phyloP scores from a whole-genome alignment of 2,113 vertebrate species.

The Prinia subflava region DNA sequence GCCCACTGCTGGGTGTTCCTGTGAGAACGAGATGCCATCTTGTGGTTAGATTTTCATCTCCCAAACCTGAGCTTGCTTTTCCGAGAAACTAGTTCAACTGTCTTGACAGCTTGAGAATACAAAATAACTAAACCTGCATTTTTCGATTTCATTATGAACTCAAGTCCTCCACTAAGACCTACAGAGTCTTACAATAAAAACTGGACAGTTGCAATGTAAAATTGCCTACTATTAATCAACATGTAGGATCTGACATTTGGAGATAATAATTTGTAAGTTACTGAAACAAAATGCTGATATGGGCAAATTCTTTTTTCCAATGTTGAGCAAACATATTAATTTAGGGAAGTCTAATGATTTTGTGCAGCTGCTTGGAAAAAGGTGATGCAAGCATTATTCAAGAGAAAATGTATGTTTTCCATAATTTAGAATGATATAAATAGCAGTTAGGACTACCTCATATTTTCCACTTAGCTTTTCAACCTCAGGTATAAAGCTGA shows the following conservation, averaged over 20 bases:
- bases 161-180: not conserved
- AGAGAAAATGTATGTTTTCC: not conserved
- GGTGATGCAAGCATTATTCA: not conserved
- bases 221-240: not conserved
- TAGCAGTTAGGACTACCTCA: not conserved
- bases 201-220: not conserved
- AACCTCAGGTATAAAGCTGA: not conserved
- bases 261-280: not conserved
- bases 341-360: conserved; percentile 2
- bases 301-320: not conserved
- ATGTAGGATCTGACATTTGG: not conserved
- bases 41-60: conserved; percentile 18
- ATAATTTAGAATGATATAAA: not conserved
- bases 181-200: not conserved
- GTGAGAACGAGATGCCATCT: conserved; percentile 62
- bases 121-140: not conserved
- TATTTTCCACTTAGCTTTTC: not conserved
- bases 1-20: not conserved
- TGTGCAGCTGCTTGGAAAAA: conserved; percentile 24
- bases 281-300: not conserved
- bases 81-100: not conserved
- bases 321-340: not conserved
- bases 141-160: not conserved
- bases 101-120: not conserved
- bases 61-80: not conserved